Conservation (phyloP, 2,113 vertebrate species). For the Menura novaehollandiae region DNA sequence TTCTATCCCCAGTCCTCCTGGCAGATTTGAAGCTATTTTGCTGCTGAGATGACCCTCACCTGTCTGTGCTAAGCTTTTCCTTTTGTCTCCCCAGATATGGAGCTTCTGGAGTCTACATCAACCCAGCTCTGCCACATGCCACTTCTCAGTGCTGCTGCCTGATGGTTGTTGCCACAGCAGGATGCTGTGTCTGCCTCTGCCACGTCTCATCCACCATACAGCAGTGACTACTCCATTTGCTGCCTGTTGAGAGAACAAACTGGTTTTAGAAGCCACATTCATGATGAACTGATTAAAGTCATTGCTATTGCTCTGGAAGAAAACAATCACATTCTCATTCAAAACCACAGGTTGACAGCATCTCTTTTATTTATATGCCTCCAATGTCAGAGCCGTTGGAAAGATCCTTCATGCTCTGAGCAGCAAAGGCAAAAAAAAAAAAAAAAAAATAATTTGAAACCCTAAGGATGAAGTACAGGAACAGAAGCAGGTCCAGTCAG, state of each 20-base stretch:
- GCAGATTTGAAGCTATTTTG: neutral
- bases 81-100: neutral
- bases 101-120: neutral
- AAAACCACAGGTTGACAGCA: neutral
- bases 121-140: neutral
- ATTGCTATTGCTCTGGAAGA: neutral
- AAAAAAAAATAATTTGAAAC: neutral
- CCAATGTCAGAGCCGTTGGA: neutral
- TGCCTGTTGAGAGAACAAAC: neutral
- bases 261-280: neutral
- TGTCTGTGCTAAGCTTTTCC: neutral
- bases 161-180: neutral
- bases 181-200: neutral
- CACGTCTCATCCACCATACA: neutral
- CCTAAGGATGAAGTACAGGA: neutral
- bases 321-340: neutral
- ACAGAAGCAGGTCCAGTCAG: neutral
- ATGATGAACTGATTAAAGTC: neutral
- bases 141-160: neutral
- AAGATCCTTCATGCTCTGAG: neutral
- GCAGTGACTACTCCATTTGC: neutral
- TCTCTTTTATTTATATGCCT: neutral
- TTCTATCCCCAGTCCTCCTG: neutral
- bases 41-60: neutral
- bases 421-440: neutral